Conservation (phyloP, 2,888 invertebrate species). For the Aphelenchoides bicaudatus region DNA sequence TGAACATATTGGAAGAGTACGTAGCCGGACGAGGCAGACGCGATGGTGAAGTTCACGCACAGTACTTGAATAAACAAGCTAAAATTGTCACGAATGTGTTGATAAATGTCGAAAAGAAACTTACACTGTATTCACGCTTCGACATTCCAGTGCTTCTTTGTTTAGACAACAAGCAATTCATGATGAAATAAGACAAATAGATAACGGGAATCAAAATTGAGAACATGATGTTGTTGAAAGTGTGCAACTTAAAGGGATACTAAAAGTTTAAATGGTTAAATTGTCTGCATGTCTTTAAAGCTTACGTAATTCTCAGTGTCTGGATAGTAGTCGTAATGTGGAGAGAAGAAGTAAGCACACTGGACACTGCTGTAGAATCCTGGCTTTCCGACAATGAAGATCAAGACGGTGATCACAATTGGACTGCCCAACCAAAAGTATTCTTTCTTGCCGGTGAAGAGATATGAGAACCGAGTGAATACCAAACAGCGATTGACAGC, state of each 20-base stretch:
- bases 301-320: neutral
- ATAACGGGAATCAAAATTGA: neutral
- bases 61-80: conserved; percentile 8
- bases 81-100: no score
- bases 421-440: conserved; percentile 4
- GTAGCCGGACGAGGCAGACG: neutral
- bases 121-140: neutral
- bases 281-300: neutral
- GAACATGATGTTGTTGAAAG: conserved; percentile 1
- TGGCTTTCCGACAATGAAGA: neutral
- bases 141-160: neutral
- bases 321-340: neutral
- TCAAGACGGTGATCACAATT: neutral
- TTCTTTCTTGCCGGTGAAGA: neutral
- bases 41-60: conserved; percentile 2
- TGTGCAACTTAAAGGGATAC: neutral
- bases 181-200: neutral
- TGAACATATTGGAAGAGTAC: neutral
- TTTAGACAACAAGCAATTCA: neutral
- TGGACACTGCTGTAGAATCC: conserved; percentile 2
- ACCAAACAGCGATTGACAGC: conserved; percentile 3
- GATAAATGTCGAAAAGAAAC: neutral
- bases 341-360: conserved; percentile 5
- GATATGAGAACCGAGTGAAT: neutral
- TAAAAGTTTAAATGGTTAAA: conserved; percentile 3